These are phyloP conservation scores for Dermatemys mawii DNA, from an alignment of 2,113 vertebrate genomes.

Conservation along the genomic window DNA sequence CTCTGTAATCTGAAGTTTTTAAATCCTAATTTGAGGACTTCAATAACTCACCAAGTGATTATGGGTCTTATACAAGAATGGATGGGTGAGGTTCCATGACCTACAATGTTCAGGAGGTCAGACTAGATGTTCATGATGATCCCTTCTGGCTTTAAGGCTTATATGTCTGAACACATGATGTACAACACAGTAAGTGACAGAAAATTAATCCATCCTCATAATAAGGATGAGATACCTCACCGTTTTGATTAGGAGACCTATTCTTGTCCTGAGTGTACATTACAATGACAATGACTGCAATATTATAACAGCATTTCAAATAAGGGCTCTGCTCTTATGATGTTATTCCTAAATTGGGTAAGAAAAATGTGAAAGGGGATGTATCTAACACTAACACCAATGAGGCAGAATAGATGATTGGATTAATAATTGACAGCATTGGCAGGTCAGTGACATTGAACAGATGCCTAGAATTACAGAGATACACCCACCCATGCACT, in stretches of 20 bases:
- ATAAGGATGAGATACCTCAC: conserved; percentile 8
- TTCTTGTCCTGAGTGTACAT: neutral
- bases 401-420: conserved; percentile 1
- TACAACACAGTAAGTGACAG: neutral
- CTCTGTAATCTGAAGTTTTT: neutral
- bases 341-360: conserved; percentile 16
- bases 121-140: neutral
- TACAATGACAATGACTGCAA: conserved; percentile 35
- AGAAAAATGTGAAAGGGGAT: conserved; percentile 49
- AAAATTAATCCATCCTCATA: conserved; percentile 17
- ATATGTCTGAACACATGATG: neutral
- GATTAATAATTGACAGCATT: conserved; percentile 24
- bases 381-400: conserved; percentile 23
- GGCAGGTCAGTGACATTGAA: neutral
- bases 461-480: neutral
- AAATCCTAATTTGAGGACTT: neutral
- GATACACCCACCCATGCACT: accelerated
- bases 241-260: neutral
- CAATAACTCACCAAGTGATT: neutral
- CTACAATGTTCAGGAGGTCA: neutral
- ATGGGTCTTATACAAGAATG: neutral
- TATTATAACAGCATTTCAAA: neutral
- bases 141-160: neutral
- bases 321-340: conserved; percentile 41
- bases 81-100: neutral